Percentiles rank a stretch among this genome's conserved stretches.
These are phyloP conservation scores for Phyllostomus hastatus DNA, from an alignment of 2,113 vertebrate genomes.

Conservation along the genomic window DNA sequence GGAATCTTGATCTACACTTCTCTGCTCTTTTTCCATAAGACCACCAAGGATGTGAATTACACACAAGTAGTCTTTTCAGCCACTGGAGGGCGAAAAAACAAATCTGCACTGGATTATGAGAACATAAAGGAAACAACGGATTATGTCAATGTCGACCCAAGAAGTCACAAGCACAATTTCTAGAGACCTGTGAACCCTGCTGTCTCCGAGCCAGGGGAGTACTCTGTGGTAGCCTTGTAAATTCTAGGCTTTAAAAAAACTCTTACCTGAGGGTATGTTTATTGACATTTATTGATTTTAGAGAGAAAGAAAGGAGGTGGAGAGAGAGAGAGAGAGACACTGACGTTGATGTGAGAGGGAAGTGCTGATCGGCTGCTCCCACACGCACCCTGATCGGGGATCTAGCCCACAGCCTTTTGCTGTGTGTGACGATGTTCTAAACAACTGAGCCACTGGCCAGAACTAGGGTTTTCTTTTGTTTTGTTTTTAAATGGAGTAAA, in stretches of 20 bases:
- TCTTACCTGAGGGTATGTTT: too few relatives aligned
- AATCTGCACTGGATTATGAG: slow-evolving; percentile 59
- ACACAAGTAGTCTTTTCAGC: slow-evolving; percentile 65
- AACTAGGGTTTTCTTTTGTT: background rate
- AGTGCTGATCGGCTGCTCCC: too few relatives aligned
- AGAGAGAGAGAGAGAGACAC: too few relatives aligned
- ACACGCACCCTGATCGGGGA: too few relatives aligned
- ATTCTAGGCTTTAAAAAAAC: background rate
- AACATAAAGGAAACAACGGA: slow-evolving; percentile 45
- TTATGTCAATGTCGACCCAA: slow-evolving; percentile 74
- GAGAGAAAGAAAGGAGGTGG: too few relatives aligned
- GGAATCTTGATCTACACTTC: background rate
- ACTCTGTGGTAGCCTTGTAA: slow-evolving; percentile 71
- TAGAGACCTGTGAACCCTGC: slow-evolving; percentile 54
- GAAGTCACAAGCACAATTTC: slow-evolving; percentile 18
- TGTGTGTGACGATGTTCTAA: too few relatives aligned
- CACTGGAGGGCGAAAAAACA: rapidly evolving
- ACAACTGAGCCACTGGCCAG: too few relatives aligned
- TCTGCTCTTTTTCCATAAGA: background rate
- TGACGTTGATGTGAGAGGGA: too few relatives aligned
- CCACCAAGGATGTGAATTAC: slow-evolving; percentile 56
- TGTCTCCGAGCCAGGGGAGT: slow-evolving; percentile 47
- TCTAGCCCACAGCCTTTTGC: too few relatives aligned
- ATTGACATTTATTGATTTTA: too few relatives aligned
- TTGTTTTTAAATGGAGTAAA: background rate